Evolutionary conservation across 2,888 invertebrate species (phyloP).

Genomic region (Mellilla xanthometata): DNA sequence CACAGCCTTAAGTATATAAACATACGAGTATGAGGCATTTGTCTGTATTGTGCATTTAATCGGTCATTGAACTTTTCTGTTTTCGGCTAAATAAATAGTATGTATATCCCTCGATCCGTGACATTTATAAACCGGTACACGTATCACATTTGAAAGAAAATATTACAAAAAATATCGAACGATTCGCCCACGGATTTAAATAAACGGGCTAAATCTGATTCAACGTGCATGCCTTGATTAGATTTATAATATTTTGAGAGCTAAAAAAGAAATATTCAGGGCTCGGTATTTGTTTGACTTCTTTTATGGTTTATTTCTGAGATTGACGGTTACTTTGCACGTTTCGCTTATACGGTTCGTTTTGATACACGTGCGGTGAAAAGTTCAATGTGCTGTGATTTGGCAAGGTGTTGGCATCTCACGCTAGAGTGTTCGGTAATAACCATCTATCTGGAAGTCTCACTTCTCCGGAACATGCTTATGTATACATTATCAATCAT

Average conservation of each 20-base stretch:
- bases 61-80: conserved; percentile 45
- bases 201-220: conserved; percentile 16
- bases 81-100: conserved; percentile 16
- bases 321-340: conserved; percentile 15
- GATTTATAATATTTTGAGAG: conserved; percentile 14
- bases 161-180: conserved; percentile 17
- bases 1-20: too few relatives aligned
- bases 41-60: conserved; percentile 39
- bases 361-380: conserved; percentile 28
- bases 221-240: conserved; percentile 11
- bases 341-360: conserved; percentile 21
- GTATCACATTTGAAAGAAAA: conserved; percentile 20
- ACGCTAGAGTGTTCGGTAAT: conserved; percentile 5
- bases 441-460: too few relatives aligned
- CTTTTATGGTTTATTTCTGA: conserved; percentile 11
- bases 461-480: too few relatives aligned
- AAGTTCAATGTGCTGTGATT: conserved; percentile 39
- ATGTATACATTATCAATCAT: too few relatives aligned
- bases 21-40: too few relatives aligned
- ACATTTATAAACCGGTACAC: conserved; percentile 23
- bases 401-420: conserved; percentile 16
- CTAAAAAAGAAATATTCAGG: conserved; percentile 9
- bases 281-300: conserved; percentile 11
- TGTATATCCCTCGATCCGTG: conserved; percentile 14
- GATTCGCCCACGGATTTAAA: conserved; percentile 20